Evolutionary conservation across 2,888 invertebrate genomes (phyloP).

Genomic region (Mythimna vitellina): DNA sequence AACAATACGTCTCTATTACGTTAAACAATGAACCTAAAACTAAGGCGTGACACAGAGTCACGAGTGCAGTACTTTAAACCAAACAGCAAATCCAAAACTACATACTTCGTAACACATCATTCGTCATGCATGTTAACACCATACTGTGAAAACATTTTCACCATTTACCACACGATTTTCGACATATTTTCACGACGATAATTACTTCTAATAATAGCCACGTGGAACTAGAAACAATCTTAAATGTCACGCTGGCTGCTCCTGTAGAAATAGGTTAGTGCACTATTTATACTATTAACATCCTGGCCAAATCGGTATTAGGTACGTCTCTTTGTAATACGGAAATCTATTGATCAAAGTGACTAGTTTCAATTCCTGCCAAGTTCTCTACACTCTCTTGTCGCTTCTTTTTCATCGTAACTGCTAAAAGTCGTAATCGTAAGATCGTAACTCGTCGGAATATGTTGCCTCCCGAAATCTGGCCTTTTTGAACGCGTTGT

Average conservation of each 20-base stretch:
- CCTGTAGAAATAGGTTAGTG: constrained; percentile 50
- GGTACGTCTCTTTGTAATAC: constrained; percentile 29
- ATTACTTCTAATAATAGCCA: constrained; percentile 48
- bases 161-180: constrained; percentile 38
- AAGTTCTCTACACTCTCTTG: neutral
- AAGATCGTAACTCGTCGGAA: no score
- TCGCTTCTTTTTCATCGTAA: neutral
- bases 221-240: constrained; percentile 36
- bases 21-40: constrained; percentile 13
- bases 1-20: constrained; percentile 10
- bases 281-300: constrained; percentile 48
- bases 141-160: constrained; percentile 58
- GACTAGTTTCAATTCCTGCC: neutral
- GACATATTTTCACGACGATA: constrained; percentile 42
- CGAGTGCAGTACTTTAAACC: constrained; percentile 35
- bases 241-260: constrained; percentile 44
- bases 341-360: constrained; percentile 37
- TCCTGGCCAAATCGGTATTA: constrained; percentile 38
- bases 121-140: constrained; percentile 45
- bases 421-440: no score
- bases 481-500: neutral
- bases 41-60: constrained; percentile 49
- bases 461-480: no score
- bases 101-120: constrained; percentile 27
- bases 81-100: constrained; percentile 30